Conservation (phyloP, 2,888 invertebrate species). For the Drosophila trichaetosa region DNA sequence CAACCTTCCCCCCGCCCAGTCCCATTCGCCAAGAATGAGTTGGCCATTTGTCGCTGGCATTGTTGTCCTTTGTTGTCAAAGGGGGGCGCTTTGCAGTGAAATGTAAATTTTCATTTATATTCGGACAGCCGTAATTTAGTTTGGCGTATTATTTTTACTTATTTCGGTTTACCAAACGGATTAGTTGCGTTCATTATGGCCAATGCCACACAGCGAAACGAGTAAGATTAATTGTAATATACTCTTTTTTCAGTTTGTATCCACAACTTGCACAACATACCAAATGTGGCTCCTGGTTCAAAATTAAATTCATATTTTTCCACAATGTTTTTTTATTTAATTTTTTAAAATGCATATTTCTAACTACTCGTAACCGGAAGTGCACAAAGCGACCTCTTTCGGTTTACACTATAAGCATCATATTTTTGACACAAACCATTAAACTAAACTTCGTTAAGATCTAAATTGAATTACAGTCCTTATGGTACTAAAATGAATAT, state of each 20-base stretch:
- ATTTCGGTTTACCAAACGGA: constrained; percentile 43
- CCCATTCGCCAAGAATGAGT: constrained; percentile 14
- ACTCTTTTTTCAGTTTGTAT: neutral
- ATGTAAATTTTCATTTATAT: constrained; percentile 54
- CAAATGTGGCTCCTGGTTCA: neutral
- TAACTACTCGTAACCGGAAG: too few species aligned
- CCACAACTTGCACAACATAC: neutral
- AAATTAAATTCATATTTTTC: neutral
- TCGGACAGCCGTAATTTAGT: constrained; percentile 41
- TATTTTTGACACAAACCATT: constrained; percentile 17
- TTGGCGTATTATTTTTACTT: constrained; percentile 45
- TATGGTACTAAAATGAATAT: neutral
- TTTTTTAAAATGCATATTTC: neutral
- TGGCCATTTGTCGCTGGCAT: constrained; percentile 45
- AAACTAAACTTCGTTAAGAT: neutral
- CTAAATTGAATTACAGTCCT: neutral
- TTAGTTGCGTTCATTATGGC: constrained; percentile 28
- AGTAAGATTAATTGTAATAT: neutral
- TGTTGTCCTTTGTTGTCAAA: constrained; percentile 36
- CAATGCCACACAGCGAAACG: neutral
- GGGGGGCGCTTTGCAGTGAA: constrained; percentile 27
- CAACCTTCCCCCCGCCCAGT: neutral
- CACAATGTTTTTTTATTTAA: too few species aligned
- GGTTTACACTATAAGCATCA: neutral
- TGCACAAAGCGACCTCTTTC: neutral